Evolutionary conservation across 1,140 invertebrate species (phyloP).

Genomic region (Pseudomyrmex pallidus): DNA sequence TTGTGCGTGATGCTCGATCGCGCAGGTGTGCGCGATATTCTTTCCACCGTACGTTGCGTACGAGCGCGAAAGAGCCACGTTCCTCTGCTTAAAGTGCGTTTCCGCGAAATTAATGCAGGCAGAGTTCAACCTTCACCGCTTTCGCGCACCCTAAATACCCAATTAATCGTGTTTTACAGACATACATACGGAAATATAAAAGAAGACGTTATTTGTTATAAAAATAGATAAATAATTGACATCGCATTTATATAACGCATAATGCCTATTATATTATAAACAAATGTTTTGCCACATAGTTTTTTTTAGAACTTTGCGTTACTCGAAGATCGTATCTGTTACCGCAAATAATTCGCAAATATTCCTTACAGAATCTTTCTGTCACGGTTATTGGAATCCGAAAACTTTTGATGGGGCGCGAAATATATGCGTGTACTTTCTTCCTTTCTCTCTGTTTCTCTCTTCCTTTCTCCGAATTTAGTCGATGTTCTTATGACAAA

Average conservation of each 20-base stretch:
- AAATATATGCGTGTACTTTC: not conserved
- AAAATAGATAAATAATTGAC: too few relatives aligned
- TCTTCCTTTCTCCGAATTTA: not conserved
- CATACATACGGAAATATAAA: too few relatives aligned
- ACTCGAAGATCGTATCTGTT: not conserved
- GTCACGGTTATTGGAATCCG: not conserved
- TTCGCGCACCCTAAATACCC: too few relatives aligned
- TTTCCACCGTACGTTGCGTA: conserved; percentile 42
- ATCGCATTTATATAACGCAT: too few relatives aligned
- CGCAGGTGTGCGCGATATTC: conserved; percentile 57
- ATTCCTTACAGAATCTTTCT: not conserved
- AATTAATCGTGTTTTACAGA: too few relatives aligned
- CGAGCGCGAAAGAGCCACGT: conserved; percentile 22
- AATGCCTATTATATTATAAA: too few relatives aligned
- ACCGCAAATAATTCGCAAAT: not conserved
- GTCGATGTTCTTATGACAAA: not conserved
- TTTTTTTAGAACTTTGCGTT: too few relatives aligned
- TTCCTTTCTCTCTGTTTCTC: not conserved
- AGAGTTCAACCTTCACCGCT: not conserved
- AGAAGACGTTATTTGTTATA: too few relatives aligned
- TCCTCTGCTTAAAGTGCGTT: conserved; percentile 32
- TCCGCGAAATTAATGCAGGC: not conserved
- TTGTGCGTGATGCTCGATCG: conserved; percentile 14
- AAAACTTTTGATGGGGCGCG: not conserved
- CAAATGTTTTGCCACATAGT: too few relatives aligned